phyloP scores from a whole-genome alignment of 2,797 vertebrate species.

The Glyptemys insculpta region DNA sequence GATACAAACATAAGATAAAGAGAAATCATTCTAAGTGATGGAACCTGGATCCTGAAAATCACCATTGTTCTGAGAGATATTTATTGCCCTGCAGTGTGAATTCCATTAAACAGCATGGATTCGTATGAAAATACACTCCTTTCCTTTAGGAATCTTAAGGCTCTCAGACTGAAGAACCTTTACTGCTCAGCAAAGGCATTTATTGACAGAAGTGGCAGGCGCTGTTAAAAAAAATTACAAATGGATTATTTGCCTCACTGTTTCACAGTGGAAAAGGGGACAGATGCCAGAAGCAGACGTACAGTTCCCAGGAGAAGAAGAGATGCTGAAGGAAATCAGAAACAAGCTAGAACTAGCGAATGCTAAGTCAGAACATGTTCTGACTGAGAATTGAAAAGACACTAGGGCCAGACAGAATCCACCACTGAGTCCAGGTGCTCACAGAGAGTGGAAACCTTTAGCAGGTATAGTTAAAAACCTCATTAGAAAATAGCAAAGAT shows the following conservation, averaged over 20 bases:
- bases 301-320: not conserved
- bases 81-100: not conserved
- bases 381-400: not conserved
- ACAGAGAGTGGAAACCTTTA: not conserved
- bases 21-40: fast-evolving
- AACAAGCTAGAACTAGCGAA: slow-evolving; percentile 7
- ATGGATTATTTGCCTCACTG: not conserved
- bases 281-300: not conserved
- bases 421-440: not conserved
- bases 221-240: too few species aligned
- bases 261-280: not conserved
- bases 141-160: not conserved
- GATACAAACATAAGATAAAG: not conserved
- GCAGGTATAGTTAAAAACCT: not conserved
- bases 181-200: not conserved
- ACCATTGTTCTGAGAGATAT: not conserved
- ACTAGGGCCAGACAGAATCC: fast-evolving
- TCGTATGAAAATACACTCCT: not conserved
- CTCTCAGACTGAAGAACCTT: not conserved
- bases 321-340: not conserved
- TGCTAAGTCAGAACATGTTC: not conserved
- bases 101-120: not conserved
- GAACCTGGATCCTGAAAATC: not conserved
- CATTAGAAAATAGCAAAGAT: not conserved
- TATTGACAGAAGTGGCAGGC: not conserved